Evolutionary conservation across 2,888 invertebrate species (phyloP).

Genomic region (Colletes collaris): DNA sequence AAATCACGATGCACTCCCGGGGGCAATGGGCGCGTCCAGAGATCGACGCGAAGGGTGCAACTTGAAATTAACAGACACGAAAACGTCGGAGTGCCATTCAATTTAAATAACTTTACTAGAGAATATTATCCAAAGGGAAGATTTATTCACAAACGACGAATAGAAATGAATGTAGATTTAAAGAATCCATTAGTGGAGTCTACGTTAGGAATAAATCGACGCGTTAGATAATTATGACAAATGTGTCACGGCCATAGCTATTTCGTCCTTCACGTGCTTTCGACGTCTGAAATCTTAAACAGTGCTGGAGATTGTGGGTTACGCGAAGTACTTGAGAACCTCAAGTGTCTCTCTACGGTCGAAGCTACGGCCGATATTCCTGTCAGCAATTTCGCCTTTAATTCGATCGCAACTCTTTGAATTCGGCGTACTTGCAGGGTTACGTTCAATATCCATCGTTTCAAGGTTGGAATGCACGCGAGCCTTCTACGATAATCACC

Average conservation of each 20-base stretch:
- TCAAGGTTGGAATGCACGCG: not conserved
- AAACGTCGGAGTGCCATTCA: no score
- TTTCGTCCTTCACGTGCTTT: constrained; percentile 6
- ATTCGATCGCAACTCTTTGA: no score
- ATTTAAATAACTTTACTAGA: no score
- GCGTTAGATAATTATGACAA: constrained; percentile 25
- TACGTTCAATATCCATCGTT: not conserved
- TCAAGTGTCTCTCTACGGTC: constrained; percentile 20
- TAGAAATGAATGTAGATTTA: no score
- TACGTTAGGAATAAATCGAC: no score
- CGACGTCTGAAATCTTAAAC: constrained; percentile 16
- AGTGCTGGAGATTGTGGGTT: constrained; percentile 13
- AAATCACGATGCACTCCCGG: no score
- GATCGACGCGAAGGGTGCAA: no score
- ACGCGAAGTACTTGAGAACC: constrained; percentile 35
- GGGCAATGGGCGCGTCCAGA: no score
- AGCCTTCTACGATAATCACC: not conserved
- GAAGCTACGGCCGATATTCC: constrained; percentile 7
- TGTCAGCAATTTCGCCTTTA: constrained; percentile 17
- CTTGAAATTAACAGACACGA: no score
- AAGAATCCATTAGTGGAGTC: no score
- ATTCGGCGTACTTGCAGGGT: not conserved
- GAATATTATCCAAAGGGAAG: no score
- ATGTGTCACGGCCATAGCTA: constrained; percentile 6
- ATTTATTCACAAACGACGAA: no score